These are phyloP conservation scores for Tympanoctomys barrerae DNA, from an alignment of 2,797 vertebrate species.

Conservation along the genomic window DNA sequence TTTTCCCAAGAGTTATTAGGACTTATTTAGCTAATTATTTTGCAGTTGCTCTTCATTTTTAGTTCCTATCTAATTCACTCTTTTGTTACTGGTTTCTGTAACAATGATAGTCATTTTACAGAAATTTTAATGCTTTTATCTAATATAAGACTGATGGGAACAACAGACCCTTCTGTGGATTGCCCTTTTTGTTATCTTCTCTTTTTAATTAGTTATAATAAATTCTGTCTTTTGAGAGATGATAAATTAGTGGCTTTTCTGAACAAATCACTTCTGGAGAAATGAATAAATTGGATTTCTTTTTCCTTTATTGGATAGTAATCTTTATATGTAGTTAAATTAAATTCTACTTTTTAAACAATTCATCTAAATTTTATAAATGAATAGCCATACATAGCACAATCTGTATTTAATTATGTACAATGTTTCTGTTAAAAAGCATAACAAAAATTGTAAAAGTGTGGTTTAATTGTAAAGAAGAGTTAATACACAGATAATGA, in stretches of 20 bases:
- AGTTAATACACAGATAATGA: background rate
- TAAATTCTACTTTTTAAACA: slow-evolving; percentile 16
- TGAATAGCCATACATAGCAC: background rate
- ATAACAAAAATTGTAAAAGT: background rate
- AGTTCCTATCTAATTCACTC: slow-evolving; percentile 79
- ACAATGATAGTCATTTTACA: slow-evolving; percentile 67
- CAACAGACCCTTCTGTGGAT: slow-evolving; percentile 11
- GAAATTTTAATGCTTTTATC: slow-evolving; percentile 54
- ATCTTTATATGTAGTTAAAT: background rate
- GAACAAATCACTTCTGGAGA: slow-evolving; percentile 47
- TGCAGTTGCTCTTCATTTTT: slow-evolving; percentile 71
- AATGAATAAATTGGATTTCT: slow-evolving; percentile 8
- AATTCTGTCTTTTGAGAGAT: slow-evolving; percentile 49
- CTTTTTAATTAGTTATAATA: slow-evolving; percentile 65
- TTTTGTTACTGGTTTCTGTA: slow-evolving; percentile 60
- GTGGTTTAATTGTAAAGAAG: background rate
- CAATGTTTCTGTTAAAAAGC: background rate
- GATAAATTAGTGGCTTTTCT: slow-evolving; percentile 52
- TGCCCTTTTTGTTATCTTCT: slow-evolving; percentile 55
- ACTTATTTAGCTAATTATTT: slow-evolving; percentile 64
- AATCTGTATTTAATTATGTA: background rate
- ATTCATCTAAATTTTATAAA: background rate
- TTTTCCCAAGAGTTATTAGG: slow-evolving; percentile 58
- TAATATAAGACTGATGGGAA: slow-evolving; percentile 40
- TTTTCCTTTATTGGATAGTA: slow-evolving; percentile 40